Evolutionary conservation across 2,888 invertebrate species (phyloP), one percentile per base, ranked within the genome.

Genomic region (Chloroclystis v-ata): DNA sequence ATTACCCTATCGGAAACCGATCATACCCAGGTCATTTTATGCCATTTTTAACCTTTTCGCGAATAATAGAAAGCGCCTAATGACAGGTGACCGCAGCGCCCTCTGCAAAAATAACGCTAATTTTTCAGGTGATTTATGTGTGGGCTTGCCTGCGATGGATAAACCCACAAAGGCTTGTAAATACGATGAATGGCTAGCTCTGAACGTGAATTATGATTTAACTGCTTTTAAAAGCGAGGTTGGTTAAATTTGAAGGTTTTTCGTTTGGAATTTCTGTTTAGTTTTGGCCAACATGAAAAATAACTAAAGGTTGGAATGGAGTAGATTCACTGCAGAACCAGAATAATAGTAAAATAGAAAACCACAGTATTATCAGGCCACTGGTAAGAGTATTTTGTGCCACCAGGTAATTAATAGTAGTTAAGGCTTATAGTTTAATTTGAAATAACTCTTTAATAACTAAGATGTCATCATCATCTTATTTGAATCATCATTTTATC

Each of bases 81-180:
- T 29, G 38, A 49, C 38, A 42, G 39, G 49, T 33, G 39, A 46
- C 46, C 46, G 43, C 30, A 46, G 39, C 43, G 35, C 25, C 42
- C 38, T 37, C 38, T 10, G 43, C 10, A 43, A 75, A 77, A 77
- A 79, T 73, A 72, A 70, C 69, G 74, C 68, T 67, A 77, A 78
- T 79, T 77, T 69, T 61, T 62, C 60, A 65, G 52, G 68, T 78
- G 78, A 82, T 82, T 80, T 79, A 80, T 81, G 64, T 65, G 9
- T 28, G 38, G 40, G 40, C 10, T 35, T 43, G 50, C 33, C 29
- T 26, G 43, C 53, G 52, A 49, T 55, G 65, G 68, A 67, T 67
- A 71, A 70, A 61, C 63, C 57, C 59, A 53, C 57, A 72, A 69
- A 71, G 67, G 54, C 57, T 58, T 67, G 62, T 70, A 75, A 75